These are phyloP conservation scores for Zaprionus capensis DNA, from an alignment of 1,140 invertebrate species.

Conservation along the genomic window DNA sequence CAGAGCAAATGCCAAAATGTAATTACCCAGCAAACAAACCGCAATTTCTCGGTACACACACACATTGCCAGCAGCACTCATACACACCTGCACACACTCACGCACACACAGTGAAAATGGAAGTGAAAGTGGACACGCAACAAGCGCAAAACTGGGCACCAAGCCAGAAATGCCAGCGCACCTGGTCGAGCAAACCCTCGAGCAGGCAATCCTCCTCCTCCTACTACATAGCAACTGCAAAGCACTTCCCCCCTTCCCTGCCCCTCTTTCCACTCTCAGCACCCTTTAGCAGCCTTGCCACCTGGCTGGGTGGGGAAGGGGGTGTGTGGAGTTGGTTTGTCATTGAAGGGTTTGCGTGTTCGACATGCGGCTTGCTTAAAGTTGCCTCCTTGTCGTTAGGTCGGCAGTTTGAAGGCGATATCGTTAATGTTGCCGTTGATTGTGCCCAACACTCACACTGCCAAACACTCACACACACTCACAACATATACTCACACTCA, in stretches of 20 bases:
- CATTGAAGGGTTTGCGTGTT: conserved; percentile 77
- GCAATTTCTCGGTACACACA: conserved; percentile 78
- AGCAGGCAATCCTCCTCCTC: neutral
- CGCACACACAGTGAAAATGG: conserved; percentile 51
- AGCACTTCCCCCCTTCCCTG: neutral
- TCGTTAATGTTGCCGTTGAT: conserved; percentile 81
- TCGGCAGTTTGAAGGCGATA: conserved; percentile 77
- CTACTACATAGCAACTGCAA: neutral
- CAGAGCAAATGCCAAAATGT: conserved; percentile 78
- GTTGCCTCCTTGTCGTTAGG: conserved; percentile 46
- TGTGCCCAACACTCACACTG: conserved; percentile 59
- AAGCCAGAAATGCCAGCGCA: conserved; percentile 50
- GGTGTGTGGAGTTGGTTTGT: conserved; percentile 29
- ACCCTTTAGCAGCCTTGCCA: neutral
- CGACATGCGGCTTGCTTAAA: conserved; percentile 58
- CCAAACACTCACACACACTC: conserved; percentile 33
- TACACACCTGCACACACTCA: conserved; percentile 18
- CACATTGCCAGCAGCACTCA: conserved; percentile 27
- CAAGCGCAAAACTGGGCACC: conserved; percentile 63
- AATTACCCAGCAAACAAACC: conserved; percentile 82
- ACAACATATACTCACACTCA: conserved; percentile 20
- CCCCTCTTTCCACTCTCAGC: neutral
- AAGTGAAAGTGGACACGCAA: conserved; percentile 83
- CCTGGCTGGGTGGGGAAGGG: neutral
- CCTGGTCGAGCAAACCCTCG: conserved; percentile 17